Evolutionary conservation across 2,113 vertebrate species (phyloP).

Genomic region (Talpa occidentalis): DNA sequence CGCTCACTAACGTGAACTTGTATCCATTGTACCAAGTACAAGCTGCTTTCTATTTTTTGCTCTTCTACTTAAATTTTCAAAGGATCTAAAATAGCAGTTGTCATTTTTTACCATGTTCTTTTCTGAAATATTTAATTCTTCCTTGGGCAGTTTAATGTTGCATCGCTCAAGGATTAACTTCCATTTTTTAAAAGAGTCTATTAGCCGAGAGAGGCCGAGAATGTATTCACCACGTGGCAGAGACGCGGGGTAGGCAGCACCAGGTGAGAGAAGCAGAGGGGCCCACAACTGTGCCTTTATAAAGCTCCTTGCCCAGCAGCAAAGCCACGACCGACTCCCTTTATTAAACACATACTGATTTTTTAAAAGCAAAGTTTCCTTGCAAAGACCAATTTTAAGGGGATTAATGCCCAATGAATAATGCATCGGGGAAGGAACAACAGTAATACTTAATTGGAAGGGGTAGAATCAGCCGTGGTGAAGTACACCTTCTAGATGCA

Average conservation of each 20-base stretch:
- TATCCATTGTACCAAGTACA: constrained; percentile 25
- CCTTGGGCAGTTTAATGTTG: constrained; percentile 56
- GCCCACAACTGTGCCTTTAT: neutral
- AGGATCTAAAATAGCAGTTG: constrained; percentile 77
- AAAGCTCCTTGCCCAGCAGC: neutral
- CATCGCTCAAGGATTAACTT: constrained; percentile 65
- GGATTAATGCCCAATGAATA: constrained; percentile 80
- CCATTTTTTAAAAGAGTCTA: constrained; percentile 62
- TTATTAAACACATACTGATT: constrained; percentile 58
- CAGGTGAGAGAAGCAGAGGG: neutral
- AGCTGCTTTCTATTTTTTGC: constrained; percentile 68
- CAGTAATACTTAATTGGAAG: constrained; percentile 55
- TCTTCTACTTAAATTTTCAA: constrained; percentile 77
- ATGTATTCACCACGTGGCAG: neutral
- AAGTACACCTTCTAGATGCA: neutral
- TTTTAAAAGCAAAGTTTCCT: constrained; percentile 69
- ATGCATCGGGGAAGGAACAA: constrained; percentile 30
- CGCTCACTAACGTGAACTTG: constrained; percentile 36
- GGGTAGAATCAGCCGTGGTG: neutral
- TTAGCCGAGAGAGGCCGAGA: constrained; percentile 54
- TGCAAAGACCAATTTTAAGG: constrained; percentile 71
- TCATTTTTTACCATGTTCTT: constrained; percentile 60
- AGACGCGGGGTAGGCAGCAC: neutral
- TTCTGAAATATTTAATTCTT: constrained; percentile 73
- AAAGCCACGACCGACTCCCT: constrained; percentile 26